These are phyloP conservation scores for Hydractinia symbiolongicarpus DNA, from an alignment of 30 jellyfish, hydroid and myxozoan genomes.

Conservation along the genomic window DNA sequence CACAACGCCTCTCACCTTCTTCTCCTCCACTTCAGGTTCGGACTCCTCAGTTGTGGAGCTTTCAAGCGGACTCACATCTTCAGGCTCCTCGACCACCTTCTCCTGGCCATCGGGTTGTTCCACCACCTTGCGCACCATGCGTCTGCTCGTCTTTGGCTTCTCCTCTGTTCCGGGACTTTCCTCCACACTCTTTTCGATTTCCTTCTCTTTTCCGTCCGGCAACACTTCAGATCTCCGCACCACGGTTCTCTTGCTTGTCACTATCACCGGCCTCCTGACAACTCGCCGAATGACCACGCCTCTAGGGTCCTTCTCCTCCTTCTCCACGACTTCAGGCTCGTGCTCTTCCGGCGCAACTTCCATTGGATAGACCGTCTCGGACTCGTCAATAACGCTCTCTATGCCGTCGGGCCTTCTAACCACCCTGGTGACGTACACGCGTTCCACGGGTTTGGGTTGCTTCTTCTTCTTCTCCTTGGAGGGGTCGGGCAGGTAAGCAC, in stretches of 20 bases:
- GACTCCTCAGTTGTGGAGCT: constrained; percentile 53
- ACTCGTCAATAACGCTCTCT: constrained; percentile 52
- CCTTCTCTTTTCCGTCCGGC: constrained; percentile 72
- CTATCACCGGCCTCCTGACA: constrained; percentile 49
- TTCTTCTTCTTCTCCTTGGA: background rate
- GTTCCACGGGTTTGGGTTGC: constrained; percentile 63
- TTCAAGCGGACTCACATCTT: constrained; percentile 49
- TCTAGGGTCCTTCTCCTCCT: constrained; percentile 15
- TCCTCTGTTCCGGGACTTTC: constrained; percentile 34
- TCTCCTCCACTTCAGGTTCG: constrained; percentile 50
- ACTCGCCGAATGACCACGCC: constrained; percentile 37
- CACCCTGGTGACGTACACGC: constrained; percentile 61
- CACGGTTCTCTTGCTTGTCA: constrained; percentile 43
- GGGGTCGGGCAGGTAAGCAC: constrained; percentile 7
- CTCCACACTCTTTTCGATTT: constrained; percentile 35
- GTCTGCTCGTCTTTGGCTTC: constrained; percentile 29
- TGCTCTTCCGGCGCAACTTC: constrained; percentile 51
- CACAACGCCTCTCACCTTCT: constrained; percentile 38
- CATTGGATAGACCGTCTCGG: constrained; percentile 62
- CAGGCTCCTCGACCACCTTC: constrained; percentile 59
- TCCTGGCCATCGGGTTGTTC: constrained; percentile 46
- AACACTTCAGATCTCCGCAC: constrained; percentile 46
- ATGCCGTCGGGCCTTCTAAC: constrained; percentile 68
- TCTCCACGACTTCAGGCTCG: constrained; percentile 25
- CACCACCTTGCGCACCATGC: constrained; percentile 33